Evolutionary conservation across 2,888 invertebrate genomes (phyloP), one percentile per base, ranked within the genome.

Genomic region (Dione juno): DNA sequence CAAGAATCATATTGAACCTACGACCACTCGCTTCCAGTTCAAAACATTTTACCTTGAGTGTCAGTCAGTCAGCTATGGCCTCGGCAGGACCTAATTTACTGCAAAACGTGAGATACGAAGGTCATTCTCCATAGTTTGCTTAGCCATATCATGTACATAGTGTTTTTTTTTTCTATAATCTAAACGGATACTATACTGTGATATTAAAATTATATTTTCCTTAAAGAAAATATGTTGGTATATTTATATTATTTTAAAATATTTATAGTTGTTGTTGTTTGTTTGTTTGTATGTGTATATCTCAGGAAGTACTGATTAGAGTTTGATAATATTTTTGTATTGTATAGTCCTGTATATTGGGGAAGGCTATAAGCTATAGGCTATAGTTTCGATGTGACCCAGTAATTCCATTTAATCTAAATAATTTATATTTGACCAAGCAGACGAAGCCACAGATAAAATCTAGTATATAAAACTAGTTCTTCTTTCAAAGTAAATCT

Each of bases 1-100:
- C 6, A n/a, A 37, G 14, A 35, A 54, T 54, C 9, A 16, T n/a
- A 54, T 19, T 10, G 50, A 57, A 57, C 40, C 40, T 5, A 16
- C 7, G 37, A 16, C 19, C 19, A 16, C 11, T 0, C 19, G 21
- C n/a, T 14, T 14, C 14, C 13, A 19, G 8, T 13, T 40, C 9
- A 8, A 59, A n/a, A 14, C 35, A 48, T 3, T 35, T 45, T 45
- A 35, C 37, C 48, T 48, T 48, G 16, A 21, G 28, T 28, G 61
- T 61, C 61, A 61, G 59, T 53, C 37, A 35, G 43, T 61, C n/a
- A 61, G 63, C n/a, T 16, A 40, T 67, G 28, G 53, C 67, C 67
- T 67, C 53, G 61, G 43, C 59, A 40, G 58, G 48, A 67, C 48
- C 67, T 53, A 43, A 53, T 52, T 61, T 52, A 53, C 48, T 63